Evolutionary conservation across 2,797 vertebrate genomes (phyloP), one percentile per base, ranked within the genome.

Genomic region (Eleutherodactylus coqui): DNA sequence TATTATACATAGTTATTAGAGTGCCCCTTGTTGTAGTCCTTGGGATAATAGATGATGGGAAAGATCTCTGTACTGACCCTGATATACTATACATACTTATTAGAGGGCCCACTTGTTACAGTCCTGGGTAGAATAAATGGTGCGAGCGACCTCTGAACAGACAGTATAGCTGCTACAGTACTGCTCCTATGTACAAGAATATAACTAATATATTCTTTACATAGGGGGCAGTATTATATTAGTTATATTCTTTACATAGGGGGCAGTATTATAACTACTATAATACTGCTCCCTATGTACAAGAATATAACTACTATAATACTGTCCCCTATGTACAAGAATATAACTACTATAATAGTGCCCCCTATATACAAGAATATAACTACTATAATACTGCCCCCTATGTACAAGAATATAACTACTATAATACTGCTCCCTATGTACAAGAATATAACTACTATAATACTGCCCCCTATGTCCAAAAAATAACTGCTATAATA

Each of bases 401-500:
- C 53, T 58, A 10, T 58, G 11, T 58, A 58, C 24, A 64, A 34
- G 29, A 64, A 64, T 64, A 64, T 64, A 64, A 64, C 62, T 64
- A 64, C 62, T 41, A 69, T 69, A 69, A 69, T 69, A 69, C 34
- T 69, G 17, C 34, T n/a, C 2, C 36, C 64, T 38, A 38, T 69
- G 21, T 24, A 69, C 64, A 69, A 24, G 19, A 69, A 69, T 69
- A 38, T 38, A 69, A 69, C 64, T 69, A 69, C 64, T 38, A 69
- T 69, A 69, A 69, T 69, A 69, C 64, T 69, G 34, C 64, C 60
- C 11, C 58, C 27, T 62, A 62, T 62, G 24, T 62, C 29, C 58
- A 62, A 62, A 13, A 62, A 62, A 62, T 69, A 69, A 69, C 64
- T 69, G 38, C 64, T 69, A 69, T 69, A 69, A 69, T 69, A 69